Evolutionary conservation across 2,113 vertebrate genomes (phyloP), one percentile per base, ranked within the genome.

Genomic region (Brachypodius melanocephalos): DNA sequence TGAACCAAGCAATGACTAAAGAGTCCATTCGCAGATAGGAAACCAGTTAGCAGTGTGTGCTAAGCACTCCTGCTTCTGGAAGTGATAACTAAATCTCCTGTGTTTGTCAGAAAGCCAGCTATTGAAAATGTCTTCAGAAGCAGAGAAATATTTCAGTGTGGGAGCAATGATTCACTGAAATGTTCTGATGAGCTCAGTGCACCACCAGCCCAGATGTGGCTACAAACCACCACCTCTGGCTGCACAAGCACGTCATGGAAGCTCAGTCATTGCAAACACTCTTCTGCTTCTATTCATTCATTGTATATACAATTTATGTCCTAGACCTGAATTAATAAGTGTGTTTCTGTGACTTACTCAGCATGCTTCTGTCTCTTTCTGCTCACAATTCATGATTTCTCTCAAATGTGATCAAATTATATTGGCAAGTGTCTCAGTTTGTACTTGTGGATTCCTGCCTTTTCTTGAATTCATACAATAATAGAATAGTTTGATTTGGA

Each of bases 391-490:
- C 1, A 3, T 68, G 40, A 49, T 89, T 94, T 90, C 28, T 82
- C 80, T 87, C 36, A 90, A 88, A 76, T 18, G 19, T n/a, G 65
- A 84, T 87, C 71, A 80, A 68, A 88, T 85, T 95, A 83, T 87
- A 94, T 89, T 88, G 89, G 92, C 40, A 93, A 87, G 40, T 57
- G 36, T 65, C 59, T 94, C 18, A 15, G 34, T 42, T 77, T 75
- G 43, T 80, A 12, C 46, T 75, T 73, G 72, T 34, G 67, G 49
- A 69, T 72, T 89, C 28, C 52, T 76, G 38, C 31, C 21, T 78
- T 90, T 31, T 65, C 43, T 72, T 78, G 55, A 90, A 49, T 20
- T 76, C 10, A 6, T 24, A 32, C 55, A 59, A 14, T 52, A 45
- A 17, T 58, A 38, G 18, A 62, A 48, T 9, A 54, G 13, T 54